These are phyloP conservation scores for Phaedon cochleariae DNA, from an alignment of 2,888 invertebrate species.

Conservation along the genomic window DNA sequence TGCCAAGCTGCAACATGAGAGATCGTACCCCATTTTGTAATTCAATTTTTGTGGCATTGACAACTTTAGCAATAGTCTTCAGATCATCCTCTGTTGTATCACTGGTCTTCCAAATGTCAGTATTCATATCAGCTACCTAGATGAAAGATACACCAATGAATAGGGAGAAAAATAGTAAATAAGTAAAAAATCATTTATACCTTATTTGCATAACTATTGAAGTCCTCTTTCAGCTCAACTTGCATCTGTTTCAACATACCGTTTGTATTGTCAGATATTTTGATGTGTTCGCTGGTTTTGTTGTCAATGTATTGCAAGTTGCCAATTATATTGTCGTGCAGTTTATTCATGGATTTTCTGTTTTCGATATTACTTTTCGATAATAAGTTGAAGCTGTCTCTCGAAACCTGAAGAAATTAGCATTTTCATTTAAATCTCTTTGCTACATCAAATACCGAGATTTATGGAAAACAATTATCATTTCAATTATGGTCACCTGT, in stretches of 20 bases:
- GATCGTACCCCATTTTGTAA: slow-evolving; percentile 55
- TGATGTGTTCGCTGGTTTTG: slow-evolving; percentile 29
- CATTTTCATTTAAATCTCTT: not conserved
- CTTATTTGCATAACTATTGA: slow-evolving; percentile 56
- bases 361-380: slow-evolving; percentile 24
- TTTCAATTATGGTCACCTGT: too few species aligned
- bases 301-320: slow-evolving; percentile 38
- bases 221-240: slow-evolving; percentile 50
- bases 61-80: slow-evolving; percentile 37
- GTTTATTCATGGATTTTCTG: slow-evolving; percentile 34
- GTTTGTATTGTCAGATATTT: slow-evolving; percentile 36
- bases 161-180: too few species aligned
- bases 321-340: slow-evolving; percentile 37
- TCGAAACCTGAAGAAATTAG: slow-evolving; percentile 29
- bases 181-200: slow-evolving; percentile 42
- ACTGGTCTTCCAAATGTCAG: slow-evolving; percentile 68
- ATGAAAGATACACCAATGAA: not conserved
- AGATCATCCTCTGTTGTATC: slow-evolving; percentile 43
- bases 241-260: slow-evolving; percentile 42
- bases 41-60: slow-evolving; percentile 52
- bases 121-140: slow-evolving; percentile 71
- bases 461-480: not conserved
- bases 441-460: too few species aligned
- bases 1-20: slow-evolving; percentile 55
- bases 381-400: slow-evolving; percentile 24